Conservation (phyloP, 2,888 invertebrate genomes). For the Poecilus cupreus region DNA sequence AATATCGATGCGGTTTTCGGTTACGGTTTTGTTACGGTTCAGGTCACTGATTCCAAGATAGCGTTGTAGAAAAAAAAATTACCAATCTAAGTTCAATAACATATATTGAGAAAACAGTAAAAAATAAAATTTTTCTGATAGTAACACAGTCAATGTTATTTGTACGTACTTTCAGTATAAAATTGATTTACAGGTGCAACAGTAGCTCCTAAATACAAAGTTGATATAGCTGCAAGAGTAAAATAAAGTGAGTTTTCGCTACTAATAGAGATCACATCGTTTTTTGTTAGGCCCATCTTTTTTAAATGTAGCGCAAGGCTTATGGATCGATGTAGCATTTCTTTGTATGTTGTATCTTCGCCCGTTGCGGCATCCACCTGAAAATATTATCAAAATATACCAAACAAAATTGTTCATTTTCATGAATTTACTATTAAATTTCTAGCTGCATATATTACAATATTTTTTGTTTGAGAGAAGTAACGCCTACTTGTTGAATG, state of each 20-base stretch:
- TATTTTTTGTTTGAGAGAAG: too few species aligned
- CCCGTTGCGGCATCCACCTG: slow-evolving; percentile 76
- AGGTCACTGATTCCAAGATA: too few species aligned
- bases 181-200: slow-evolving; percentile 76
- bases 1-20: too few species aligned
- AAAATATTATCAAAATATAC: not conserved
- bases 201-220: slow-evolving; percentile 74
- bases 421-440: too few species aligned
- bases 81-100: too few species aligned
- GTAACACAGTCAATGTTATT: too few species aligned
- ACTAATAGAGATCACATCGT: slow-evolving; percentile 75
- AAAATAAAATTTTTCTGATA: too few species aligned
- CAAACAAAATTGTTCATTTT: too few species aligned
- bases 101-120: not conserved
- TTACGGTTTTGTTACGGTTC: too few species aligned
- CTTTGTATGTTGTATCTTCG: slow-evolving; percentile 72
- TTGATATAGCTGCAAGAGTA: slow-evolving; percentile 73
- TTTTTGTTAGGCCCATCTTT: slow-evolving; percentile 72
- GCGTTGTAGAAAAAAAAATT: too few species aligned
- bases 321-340: too few species aligned
- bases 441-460: not conserved
- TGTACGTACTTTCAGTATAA: slow-evolving; percentile 73
- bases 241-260: slow-evolving; percentile 77
- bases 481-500: too few species aligned
- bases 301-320: slow-evolving; percentile 66